Evolutionary conservation across 2,113 vertebrate genomes (phyloP).

Genomic region (Sinocyclocheilus grahami): DNA sequence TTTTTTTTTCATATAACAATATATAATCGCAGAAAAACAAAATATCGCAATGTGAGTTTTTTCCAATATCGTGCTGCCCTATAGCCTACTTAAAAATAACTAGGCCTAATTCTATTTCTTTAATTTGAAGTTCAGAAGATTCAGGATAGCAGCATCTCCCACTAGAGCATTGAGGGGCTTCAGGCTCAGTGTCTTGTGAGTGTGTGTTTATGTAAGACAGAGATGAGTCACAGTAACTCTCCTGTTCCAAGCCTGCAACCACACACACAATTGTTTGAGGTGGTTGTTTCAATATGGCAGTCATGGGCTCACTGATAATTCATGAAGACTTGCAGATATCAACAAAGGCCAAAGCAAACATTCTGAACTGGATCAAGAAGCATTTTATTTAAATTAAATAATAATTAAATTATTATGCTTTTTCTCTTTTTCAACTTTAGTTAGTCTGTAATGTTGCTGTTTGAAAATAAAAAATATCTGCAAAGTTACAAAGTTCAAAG

Average conservation of each 20-base stretch:
- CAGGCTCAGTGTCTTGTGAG: slow-evolving; percentile 25
- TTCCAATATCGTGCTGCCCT: no score
- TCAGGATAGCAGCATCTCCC: not conserved
- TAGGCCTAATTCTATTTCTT: not conserved
- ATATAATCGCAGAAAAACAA: no score
- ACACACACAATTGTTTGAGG: slow-evolving; percentile 3
- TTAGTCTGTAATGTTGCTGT: no score
- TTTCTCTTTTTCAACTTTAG: no score
- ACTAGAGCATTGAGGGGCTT: not conserved
- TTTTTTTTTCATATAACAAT: no score
- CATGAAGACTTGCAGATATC: slow-evolving; percentile 13
- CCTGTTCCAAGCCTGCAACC: slow-evolving; percentile 16
- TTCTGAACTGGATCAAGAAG: not conserved
- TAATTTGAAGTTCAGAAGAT: not conserved
- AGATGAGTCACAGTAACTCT: slow-evolving; percentile 42
- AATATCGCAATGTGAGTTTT: no score
- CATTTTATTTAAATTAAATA: not conserved
- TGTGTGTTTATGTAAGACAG: slow-evolving; percentile 48
- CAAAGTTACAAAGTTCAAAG: no score
- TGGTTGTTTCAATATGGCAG: not conserved
- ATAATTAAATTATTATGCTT: no score
- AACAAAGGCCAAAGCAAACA: not conserved
- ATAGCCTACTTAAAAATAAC: not conserved
- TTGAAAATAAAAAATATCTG: no score
- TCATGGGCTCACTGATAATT: not conserved